Conservation (phyloP, 37 sponge, comb jelly and placozoan species). For the Beroe forskalii region DNA sequence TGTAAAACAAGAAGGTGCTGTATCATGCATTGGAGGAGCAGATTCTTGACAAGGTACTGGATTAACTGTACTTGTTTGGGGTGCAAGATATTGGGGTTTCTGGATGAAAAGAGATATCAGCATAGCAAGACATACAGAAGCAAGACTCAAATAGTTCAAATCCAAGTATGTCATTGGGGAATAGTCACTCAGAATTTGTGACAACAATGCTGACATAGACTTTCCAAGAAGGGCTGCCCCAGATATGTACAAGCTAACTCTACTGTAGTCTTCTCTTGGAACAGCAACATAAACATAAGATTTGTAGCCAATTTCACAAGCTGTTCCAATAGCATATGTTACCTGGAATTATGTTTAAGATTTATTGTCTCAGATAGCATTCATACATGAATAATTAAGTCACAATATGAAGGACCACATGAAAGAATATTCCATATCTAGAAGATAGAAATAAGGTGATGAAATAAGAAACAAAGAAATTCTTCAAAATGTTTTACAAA, state of each 20-base stretch:
- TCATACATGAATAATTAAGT: too few species aligned
- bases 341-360: conserved; percentile 1
- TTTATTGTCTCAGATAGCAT: background rate
- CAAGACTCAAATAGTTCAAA: conserved; percentile 17
- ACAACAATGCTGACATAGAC: conserved; percentile 14
- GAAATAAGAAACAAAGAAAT: too few species aligned
- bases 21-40: background rate
- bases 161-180: background rate
- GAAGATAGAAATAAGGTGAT: too few species aligned
- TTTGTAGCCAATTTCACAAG: conserved; percentile 58
- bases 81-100: background rate
- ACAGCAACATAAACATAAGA: conserved; percentile 61
- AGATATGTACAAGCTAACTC: conserved; percentile 10
- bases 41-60: background rate
- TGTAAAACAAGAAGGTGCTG: too few species aligned
- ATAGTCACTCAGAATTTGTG: conserved; percentile 27
- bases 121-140: background rate
- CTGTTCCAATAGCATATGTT: conserved; percentile 59
- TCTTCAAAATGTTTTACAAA: too few species aligned
- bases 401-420: too few species aligned
- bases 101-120: background rate
- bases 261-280: conserved; percentile 33
- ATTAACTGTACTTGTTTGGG: background rate
- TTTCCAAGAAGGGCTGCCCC: conserved; percentile 30
- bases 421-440: too few species aligned